Evolutionary conservation across 2,113 vertebrate genomes (phyloP).

Genomic region (Chamaetylas fuelleborni): DNA sequence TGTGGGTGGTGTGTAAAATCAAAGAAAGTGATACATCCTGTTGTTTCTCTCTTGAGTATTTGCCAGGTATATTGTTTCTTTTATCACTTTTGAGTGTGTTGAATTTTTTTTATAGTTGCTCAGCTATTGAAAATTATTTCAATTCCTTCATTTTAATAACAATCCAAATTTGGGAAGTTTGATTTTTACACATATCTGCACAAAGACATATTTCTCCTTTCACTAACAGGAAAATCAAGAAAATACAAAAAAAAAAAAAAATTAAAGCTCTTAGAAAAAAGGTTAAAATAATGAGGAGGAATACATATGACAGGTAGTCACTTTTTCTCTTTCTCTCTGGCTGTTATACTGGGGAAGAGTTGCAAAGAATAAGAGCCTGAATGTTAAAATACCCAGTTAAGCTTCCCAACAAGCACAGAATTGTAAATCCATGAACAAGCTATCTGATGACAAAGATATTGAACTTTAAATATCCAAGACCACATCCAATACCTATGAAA

Average conservation of each 20-base stretch:
- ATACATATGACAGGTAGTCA: neutral
- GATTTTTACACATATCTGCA: neutral
- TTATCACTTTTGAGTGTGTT: neutral
- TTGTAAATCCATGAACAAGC: constrained; percentile 53
- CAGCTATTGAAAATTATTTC: neutral
- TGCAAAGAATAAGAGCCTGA: neutral
- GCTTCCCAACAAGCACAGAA: constrained; percentile 22
- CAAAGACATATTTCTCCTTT: neutral
- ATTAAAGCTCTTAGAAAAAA: neutral
- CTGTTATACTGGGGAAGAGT: neutral
- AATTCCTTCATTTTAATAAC: neutral
- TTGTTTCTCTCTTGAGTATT: neutral
- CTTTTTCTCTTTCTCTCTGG: neutral
- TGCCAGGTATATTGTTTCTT: neutral
- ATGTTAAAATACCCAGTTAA: constrained; percentile 16
- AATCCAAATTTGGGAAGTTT: neutral
- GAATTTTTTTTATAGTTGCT: neutral
- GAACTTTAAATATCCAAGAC: constrained; percentile 67
- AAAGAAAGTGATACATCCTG: neutral
- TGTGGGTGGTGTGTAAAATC: neutral
- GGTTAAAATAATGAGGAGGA: neutral
- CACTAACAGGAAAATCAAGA: neutral
- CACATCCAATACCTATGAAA: constrained; percentile 66
- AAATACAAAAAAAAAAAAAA: neutral
- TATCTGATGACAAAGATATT: constrained; percentile 61